A percentile compares a stretch with the other conserved stretches of the same genome.
Conservation (phyloP, 2,113 vertebrate species). For the Sapayoa aenigma region DNA sequence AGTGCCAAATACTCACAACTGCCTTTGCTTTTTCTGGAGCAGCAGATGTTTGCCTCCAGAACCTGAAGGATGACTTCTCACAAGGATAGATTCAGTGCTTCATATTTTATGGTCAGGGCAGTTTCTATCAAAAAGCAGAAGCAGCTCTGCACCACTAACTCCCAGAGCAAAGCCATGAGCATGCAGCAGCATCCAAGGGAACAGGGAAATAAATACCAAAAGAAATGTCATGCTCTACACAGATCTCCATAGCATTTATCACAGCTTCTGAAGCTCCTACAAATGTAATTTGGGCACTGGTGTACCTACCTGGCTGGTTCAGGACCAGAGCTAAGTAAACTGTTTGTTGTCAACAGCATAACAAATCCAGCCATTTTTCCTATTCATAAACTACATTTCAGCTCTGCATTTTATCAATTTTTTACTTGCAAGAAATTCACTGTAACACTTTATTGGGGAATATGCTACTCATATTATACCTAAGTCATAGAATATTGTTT, state of each 20-base stretch:
- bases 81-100: not conserved
- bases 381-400: not conserved
- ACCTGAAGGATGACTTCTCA: slow-evolving; percentile 31
- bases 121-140: not conserved
- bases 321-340: not conserved
- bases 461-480: rapidly evolving
- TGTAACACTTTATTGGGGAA: not conserved
- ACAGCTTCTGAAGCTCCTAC: not conserved
- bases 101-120: not conserved
- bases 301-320: not conserved
- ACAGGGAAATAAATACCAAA: not conserved
- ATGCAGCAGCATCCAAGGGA: not conserved
- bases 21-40: slow-evolving; percentile 52
- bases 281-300: not conserved
- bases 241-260: rapidly evolving
- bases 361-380: not conserved
- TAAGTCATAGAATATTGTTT: not conserved
- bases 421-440: not conserved
- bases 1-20: slow-evolving; percentile 25
- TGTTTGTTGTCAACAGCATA: not conserved
- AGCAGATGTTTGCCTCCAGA: slow-evolving; percentile 14
- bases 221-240: not conserved
- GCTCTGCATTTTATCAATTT: not conserved
- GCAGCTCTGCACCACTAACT: not conserved
- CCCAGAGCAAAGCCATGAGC: slow-evolving; percentile 21